Base-by-base conservation (phyloP, 2,797 vertebrate genomes). In the Gobionotothen gibberifrons region DNA sequence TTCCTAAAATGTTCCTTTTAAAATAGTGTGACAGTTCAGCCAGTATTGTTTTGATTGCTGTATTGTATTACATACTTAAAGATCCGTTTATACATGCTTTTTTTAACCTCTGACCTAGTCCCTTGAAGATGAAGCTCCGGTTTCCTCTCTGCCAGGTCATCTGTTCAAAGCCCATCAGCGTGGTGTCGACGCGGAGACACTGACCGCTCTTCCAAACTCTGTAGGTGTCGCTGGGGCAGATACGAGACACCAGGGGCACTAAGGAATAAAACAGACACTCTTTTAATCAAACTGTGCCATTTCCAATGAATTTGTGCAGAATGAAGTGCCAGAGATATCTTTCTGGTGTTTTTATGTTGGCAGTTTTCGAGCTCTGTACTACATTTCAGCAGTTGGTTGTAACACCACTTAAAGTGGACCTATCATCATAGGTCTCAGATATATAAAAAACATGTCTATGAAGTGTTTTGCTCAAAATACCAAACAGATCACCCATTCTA, bases 61-160 rank as follows among this genome's bases (percentile, higher is more conserved):
- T 26, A 26, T 26, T 26, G 26, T 26, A 26, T 36, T 6, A 6
- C 36, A 9, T 36, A 36, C 32, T 36, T 36, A 36, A 36, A 36
- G 7, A 8, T 36, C 32, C 6, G 7, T 9, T 36, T 36, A 36
- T 36, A 36, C 6, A 36, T 36, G 32, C 32, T 7, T 0, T 43
- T 32, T n/a, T 69, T 55, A 54, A 72, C 57, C 32, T 53, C 93
- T 92, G 78, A 99, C 98, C 98, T 95, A 97, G 96, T 32, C 98
- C 98, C 72, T 91, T 95, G 90, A 99, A 99, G 87, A 99, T 96
- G 3, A 99, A 99, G 91, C 98, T 99, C 74, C 98, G 96, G 87
- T 96, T 98, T 84, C 98, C 98, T 85, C 98, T 95, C 90, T 99
- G 98, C 98, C 98, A 99, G n/a, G 97, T 98, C 98, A 99, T 99